A percentile compares a stretch with the other conserved stretches of the same genome.
phyloP scores from a whole-genome alignment of 2,113 vertebrate species.

The Myrmecobius fasciatus region DNA sequence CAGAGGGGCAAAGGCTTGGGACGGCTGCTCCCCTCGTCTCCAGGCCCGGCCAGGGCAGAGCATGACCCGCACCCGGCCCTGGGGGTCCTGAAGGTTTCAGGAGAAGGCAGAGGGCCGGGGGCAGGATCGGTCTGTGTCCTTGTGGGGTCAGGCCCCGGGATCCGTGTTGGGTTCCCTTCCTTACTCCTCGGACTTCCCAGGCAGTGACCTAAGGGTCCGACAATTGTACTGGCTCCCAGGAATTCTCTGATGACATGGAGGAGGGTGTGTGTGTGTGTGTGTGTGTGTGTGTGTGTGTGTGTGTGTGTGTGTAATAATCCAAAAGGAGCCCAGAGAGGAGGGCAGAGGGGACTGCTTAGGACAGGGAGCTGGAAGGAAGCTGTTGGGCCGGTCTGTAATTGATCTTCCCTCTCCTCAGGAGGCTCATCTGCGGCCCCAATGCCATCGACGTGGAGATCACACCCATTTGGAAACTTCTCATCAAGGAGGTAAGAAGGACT shows the following conservation, averaged over 20 bases:
- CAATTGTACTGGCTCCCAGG: background rate
- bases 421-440: constrained; percentile 86
- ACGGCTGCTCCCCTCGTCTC: background rate
- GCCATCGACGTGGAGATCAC: constrained; percentile 84
- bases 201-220: background rate
- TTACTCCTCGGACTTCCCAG: background rate
- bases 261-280: background rate
- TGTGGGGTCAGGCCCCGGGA: background rate
- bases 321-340: background rate
- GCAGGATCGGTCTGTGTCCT: too few species aligned
- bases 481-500: constrained; percentile 85
- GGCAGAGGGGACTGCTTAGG: background rate
- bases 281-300: too few species aligned
- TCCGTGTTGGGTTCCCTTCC: background rate
- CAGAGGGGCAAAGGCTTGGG: background rate
- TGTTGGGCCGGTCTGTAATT: constrained; percentile 30
- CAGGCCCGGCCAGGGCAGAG: background rate
- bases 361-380: constrained; percentile 7
- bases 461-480: constrained; percentile 88
- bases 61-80: too few species aligned
- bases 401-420: constrained; percentile 78
- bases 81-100: background rate
- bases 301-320: background rate
- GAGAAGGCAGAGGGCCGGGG: background rate
- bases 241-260: background rate